Evolutionary conservation across 2,888 invertebrate genomes (phyloP).

Genomic region (Sceliomorpha sp.): DNA sequence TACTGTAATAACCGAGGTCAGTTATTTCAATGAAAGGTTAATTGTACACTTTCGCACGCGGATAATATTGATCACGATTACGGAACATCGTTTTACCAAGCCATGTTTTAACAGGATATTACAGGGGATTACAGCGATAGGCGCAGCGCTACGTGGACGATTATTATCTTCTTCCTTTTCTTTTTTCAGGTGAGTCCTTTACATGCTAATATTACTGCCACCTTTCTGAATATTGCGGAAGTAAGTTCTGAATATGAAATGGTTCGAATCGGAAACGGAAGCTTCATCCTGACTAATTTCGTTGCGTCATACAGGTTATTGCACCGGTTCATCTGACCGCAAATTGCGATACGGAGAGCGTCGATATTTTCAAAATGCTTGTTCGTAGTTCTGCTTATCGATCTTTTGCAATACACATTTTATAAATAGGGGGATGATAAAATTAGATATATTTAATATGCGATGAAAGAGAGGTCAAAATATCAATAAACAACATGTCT

Average conservation of each 20-base stretch:
- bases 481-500: too few relatives aligned
- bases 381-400: too few relatives aligned
- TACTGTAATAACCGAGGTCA: slow-evolving; percentile 13
- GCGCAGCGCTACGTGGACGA: slow-evolving; percentile 15
- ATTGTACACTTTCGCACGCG: slow-evolving; percentile 28
- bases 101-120: slow-evolving; percentile 42
- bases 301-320: neutral
- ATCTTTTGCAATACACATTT: too few relatives aligned
- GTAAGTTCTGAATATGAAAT: slow-evolving; percentile 38
- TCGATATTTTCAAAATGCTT: too few relatives aligned
- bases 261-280: slow-evolving; percentile 27
- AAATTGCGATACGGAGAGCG: too few relatives aligned
- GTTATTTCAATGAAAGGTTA: slow-evolving; percentile 23
- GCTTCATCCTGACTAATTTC: slow-evolving; percentile 21
- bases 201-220: slow-evolving; percentile 36
- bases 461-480: too few relatives aligned
- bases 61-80: slow-evolving; percentile 44
- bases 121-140: slow-evolving; percentile 36
- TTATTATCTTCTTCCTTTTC: slow-evolving; percentile 32
- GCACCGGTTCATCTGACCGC: neutral
- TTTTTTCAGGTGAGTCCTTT: slow-evolving; percentile 25
- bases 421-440: too few relatives aligned
- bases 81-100: slow-evolving; percentile 26
- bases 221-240: slow-evolving; percentile 33
- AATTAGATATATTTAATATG: too few relatives aligned